A percentile compares a stretch with the other conserved stretches of the same genome.
phyloP scores from a whole-genome alignment of 2,113 vertebrate species.

The Mesitornis unicolor region DNA sequence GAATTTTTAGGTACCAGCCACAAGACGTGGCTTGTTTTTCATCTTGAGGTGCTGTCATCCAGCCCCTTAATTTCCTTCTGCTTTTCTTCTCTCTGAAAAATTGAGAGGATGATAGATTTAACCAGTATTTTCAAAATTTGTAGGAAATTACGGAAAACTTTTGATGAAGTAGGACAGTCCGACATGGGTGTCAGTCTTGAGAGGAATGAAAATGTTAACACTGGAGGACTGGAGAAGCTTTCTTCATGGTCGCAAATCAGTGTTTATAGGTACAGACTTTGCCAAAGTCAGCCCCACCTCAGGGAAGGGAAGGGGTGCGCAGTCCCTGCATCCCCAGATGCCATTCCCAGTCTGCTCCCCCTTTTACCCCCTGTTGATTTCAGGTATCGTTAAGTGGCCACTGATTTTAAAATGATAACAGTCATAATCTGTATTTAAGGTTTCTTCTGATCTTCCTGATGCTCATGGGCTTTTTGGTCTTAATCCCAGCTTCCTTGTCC shows the following conservation, averaged over 20 bases:
- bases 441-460: not conserved
- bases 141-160: not conserved
- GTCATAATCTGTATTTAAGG: not conserved
- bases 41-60: not conserved
- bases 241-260: not conserved
- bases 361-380: not conserved
- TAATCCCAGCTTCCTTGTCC: not conserved
- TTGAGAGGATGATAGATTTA: not conserved
- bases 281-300: accelerated
- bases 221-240: not conserved
- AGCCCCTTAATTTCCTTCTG: not conserved
- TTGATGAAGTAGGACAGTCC: not conserved
- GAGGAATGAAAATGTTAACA: not conserved
- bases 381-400: not conserved
- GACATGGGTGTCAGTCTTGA: not conserved
- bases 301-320: accelerated
- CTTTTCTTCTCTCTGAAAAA: not conserved
- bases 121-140: not conserved
- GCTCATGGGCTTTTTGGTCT: not conserved
- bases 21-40: not conserved
- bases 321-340: not conserved
- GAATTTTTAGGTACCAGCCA: not conserved
- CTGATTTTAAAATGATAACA: not conserved
- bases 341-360: not conserved
- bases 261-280: not conserved